These are phyloP conservation scores for Molossus alvarezi DNA, from an alignment of 2,797 vertebrate species.

Conservation along the genomic window DNA sequence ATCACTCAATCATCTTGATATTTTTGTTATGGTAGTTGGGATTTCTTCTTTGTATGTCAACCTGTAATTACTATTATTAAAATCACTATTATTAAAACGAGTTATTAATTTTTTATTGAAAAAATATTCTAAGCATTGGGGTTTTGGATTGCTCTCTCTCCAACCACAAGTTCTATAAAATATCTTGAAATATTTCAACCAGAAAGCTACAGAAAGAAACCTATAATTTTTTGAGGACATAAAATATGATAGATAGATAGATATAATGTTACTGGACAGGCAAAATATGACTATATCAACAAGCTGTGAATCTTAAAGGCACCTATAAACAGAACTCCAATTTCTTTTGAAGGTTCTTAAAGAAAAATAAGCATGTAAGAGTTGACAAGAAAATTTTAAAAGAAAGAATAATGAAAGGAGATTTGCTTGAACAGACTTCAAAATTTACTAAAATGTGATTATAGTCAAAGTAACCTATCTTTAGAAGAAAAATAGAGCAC, in stretches of 20 bases:
- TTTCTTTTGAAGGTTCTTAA: neutral
- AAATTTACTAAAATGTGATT: neutral
- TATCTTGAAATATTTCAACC: neutral
- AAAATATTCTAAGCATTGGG: neutral
- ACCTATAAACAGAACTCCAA: neutral
- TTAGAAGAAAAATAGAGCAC: neutral
- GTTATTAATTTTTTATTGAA: neutral
- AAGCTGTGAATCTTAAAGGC: neutral
- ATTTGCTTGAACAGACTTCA: neutral
- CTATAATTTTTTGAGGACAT: neutral
- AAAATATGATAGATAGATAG: neutral
- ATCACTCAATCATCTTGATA: neutral
- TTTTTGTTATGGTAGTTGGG: neutral
- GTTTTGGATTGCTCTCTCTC: neutral
- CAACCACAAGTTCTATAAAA: neutral
- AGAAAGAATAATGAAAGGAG: neutral
- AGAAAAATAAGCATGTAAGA: neutral
- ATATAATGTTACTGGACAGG: neutral
- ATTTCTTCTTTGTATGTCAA: neutral
- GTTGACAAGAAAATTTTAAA: neutral
- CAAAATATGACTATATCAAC: neutral
- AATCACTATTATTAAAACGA: neutral
- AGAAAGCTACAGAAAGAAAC: slow-evolving; percentile 36
- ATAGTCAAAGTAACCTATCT: neutral
- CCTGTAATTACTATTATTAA: neutral